Evolutionary conservation across 1,140 invertebrate genomes (phyloP).

Genomic region (Diorhabda carinulata): DNA sequence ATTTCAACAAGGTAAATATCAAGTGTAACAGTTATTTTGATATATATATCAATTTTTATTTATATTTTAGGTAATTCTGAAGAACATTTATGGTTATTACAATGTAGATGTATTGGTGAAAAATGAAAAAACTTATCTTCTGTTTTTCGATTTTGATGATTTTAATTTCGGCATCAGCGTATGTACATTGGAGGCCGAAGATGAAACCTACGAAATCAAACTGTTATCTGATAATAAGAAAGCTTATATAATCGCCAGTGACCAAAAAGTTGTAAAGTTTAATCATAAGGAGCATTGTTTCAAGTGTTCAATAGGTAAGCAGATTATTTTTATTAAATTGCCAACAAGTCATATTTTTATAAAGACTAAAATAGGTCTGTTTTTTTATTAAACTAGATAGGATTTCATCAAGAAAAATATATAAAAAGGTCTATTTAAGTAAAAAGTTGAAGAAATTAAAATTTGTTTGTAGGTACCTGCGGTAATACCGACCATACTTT

Average conservation of each 20-base stretch:
- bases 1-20: constrained; percentile 12
- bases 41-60: background rate
- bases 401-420: too few relatives aligned
- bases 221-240: constrained; percentile 7
- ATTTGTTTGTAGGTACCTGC: constrained; percentile 11
- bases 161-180: constrained; percentile 3
- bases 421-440: too few relatives aligned
- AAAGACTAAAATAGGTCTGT: too few relatives aligned
- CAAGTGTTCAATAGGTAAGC: constrained; percentile 12
- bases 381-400: too few relatives aligned
- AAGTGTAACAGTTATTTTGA: background rate
- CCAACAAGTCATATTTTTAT: too few relatives aligned
- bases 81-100: constrained; percentile 10
- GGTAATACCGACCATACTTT: constrained; percentile 9
- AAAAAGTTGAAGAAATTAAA: background rate
- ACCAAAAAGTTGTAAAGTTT: constrained; percentile 11
- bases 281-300: constrained; percentile 14
- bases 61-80: background rate
- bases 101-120: constrained; percentile 12
- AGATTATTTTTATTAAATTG: too few relatives aligned
- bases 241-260: background rate
- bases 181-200: background rate
- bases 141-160: constrained; percentile 15
- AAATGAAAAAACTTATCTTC: constrained; percentile 10
- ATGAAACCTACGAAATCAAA: constrained; percentile 1